Percentiles rank a stretch among this genome's conserved stretches.
These are phyloP conservation scores for Pelusios castaneus DNA, from an alignment of 2,113 vertebrate species.

Conservation along the genomic window DNA sequence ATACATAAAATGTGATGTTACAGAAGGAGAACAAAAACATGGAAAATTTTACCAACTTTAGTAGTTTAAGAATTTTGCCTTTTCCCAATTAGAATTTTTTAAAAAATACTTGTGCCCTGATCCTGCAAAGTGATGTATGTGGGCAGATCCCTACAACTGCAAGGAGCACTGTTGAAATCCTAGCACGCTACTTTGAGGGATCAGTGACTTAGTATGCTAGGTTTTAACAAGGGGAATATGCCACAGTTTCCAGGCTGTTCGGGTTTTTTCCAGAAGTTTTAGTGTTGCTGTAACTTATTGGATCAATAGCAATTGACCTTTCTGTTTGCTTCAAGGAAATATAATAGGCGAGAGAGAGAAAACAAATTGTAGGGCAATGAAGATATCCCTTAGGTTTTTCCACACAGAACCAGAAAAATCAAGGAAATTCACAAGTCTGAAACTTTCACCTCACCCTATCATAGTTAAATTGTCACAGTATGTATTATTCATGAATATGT, in stretches of 20 bases:
- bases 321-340: background rate
- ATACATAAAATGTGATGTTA: background rate
- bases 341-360: background rate
- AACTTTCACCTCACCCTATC: background rate
- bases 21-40: background rate
- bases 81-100: background rate
- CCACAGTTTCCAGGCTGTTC: background rate
- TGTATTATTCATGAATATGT: background rate
- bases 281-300: background rate
- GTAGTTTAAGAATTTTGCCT: conserved; percentile 31
- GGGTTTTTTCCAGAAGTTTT: background rate
- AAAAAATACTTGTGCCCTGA: accelerated
- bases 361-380: background rate
- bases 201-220: background rate
- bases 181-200: background rate
- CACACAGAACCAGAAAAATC: background rate
- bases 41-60: background rate
- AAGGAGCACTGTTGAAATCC: background rate
- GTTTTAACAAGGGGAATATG: background rate
- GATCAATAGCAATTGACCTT: background rate
- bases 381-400: background rate
- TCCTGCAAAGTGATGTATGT: background rate
- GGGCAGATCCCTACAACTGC: background rate
- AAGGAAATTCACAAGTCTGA: background rate
- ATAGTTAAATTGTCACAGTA: background rate